phyloP scores from a whole-genome alignment of 2,888 invertebrate genomes.

The Ectropis crepuscularia region DNA sequence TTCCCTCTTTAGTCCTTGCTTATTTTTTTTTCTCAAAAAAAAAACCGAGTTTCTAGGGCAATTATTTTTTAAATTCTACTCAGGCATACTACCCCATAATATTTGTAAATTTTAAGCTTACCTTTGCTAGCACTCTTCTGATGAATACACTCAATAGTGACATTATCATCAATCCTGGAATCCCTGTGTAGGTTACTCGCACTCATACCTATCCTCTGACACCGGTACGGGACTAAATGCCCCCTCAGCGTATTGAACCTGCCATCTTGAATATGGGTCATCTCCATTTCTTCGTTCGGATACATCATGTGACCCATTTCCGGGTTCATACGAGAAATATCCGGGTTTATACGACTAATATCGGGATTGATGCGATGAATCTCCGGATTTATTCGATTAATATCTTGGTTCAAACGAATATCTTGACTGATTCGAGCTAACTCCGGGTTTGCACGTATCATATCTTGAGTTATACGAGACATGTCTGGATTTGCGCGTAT shows the following conservation, averaged over 20 bases:
- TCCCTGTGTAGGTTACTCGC: constrained; percentile 71
- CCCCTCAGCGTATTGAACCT: constrained; percentile 75
- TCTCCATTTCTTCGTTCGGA: constrained; percentile 48
- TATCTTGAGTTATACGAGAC: constrained; percentile 29
- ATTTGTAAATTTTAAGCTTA: constrained; percentile 38
- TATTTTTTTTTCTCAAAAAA: too few species aligned
- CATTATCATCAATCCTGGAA: constrained; percentile 65
- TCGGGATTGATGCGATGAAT: constrained; percentile 46
- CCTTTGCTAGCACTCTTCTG: constrained; percentile 76
- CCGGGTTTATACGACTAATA: constrained; percentile 41
- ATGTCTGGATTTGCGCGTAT: constrained; percentile 50
- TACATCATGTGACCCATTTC: constrained; percentile 63
- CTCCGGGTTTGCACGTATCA: constrained; percentile 32
- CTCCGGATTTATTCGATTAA: constrained; percentile 47
- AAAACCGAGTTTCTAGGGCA: too few species aligned
- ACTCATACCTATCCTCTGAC: constrained; percentile 70
- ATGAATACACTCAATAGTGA: constrained; percentile 70
- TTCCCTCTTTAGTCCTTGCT: too few species aligned
- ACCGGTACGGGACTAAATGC: constrained; percentile 75
- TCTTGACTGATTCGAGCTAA: constrained; percentile 28
- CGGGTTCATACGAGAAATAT: constrained; percentile 46
- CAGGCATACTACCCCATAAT: too few species aligned
- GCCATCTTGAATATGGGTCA: constrained; percentile 51
- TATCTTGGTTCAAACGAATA: constrained; percentile 8
- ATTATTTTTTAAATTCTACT: too few species aligned